These are phyloP conservation scores for Ictalurus punctatus DNA, from an alignment of 2,113 vertebrate species.

Conservation along the genomic window DNA sequence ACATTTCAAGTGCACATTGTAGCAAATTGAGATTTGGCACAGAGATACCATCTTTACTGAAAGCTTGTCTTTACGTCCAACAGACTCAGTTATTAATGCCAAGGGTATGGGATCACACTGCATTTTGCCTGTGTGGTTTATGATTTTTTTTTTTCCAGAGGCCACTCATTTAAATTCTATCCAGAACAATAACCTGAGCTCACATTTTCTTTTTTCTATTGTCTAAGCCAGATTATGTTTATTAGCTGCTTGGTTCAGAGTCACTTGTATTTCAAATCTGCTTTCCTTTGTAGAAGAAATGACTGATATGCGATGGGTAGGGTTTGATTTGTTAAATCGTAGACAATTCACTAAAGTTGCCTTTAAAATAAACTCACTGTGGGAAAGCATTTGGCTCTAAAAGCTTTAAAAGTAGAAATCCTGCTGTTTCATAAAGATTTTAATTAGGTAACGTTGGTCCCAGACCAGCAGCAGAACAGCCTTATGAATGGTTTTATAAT, in stretches of 20 bases:
- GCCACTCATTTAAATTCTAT: conserved; percentile 3
- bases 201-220: conserved; percentile 1
- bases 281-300: conserved; percentile 10
- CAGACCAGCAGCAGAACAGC: neutral
- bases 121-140: neutral
- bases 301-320: neutral
- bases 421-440: neutral
- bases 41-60: neutral
- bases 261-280: conserved; percentile 14
- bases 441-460: neutral
- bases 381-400: neutral
- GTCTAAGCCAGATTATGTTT: neutral
- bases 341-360: neutral
- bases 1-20: neutral
- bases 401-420: neutral
- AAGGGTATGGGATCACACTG: neutral
- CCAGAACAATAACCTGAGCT: conserved; percentile 22
- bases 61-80: neutral
- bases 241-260: neutral
- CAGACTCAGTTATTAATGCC: conserved; percentile 17
- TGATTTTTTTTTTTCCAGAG: conserved; percentile 3
- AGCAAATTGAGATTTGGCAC: conserved; percentile 8
- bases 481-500: neutral
- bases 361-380: neutral
- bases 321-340: neutral